Conservation (phyloP, 2,797 vertebrate species). For the Trematomus bernacchii region DNA sequence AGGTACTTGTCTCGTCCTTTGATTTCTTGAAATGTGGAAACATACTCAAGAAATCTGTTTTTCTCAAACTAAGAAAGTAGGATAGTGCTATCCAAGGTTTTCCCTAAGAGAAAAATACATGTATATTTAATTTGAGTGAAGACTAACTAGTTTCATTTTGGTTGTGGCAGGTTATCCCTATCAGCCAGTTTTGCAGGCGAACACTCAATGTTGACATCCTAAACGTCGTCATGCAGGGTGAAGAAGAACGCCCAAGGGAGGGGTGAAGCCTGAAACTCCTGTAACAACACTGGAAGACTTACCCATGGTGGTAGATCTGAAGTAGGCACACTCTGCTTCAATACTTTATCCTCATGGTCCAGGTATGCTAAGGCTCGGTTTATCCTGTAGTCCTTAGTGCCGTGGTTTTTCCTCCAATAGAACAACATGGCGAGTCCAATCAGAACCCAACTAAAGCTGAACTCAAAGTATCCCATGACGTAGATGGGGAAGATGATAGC, state of each 20-base stretch:
- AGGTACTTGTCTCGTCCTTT: not conserved
- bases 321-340: constrained; percentile 81
- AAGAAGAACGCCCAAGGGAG: not conserved
- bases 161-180: not conserved
- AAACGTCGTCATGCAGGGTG: not conserved
- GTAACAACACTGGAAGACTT: constrained; percentile 68
- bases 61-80: not conserved
- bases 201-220: not conserved
- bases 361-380: constrained; percentile 90
- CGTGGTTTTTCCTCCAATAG: constrained; percentile 88
- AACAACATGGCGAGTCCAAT: constrained; percentile 90
- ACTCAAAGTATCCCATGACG: constrained; percentile 92
- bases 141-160: not conserved
- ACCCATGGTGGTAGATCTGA: constrained; percentile 96
- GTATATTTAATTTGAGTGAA: not conserved
- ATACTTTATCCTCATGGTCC: constrained; percentile 89
- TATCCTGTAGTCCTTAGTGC: constrained; percentile 83
- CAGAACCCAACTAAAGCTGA: constrained; percentile 98
- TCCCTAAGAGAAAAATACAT: not conserved
- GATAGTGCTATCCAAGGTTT: not conserved
- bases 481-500: constrained; percentile 93
- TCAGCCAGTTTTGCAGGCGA: not conserved
- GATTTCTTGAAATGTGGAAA: not conserved
- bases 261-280: not conserved
- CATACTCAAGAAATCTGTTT: not conserved